Percentiles rank a stretch among this genome's conserved stretches.
These are phyloP conservation scores for Rallus limicola DNA, from an alignment of 2,113 vertebrate genomes.

Conservation along the genomic window DNA sequence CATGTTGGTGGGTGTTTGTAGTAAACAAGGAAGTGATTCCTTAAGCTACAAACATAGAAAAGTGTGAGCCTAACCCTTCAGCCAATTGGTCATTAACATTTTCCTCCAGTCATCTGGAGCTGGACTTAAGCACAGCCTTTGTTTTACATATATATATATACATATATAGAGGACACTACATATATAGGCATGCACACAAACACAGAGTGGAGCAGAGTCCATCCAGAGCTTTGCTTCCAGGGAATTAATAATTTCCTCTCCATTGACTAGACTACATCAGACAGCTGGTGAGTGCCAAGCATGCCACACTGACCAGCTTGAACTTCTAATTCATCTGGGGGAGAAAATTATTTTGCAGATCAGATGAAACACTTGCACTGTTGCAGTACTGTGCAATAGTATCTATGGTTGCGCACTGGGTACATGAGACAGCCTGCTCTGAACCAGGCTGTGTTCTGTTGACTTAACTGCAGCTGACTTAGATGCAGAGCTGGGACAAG, in stretches of 20 bases:
- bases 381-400: background rate
- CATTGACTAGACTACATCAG: accelerated
- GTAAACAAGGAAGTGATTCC: background rate
- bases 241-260: background rate
- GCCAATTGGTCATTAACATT: background rate
- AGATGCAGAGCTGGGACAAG: background rate
- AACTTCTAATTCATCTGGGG: background rate
- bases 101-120: background rate
- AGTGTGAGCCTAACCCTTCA: background rate
- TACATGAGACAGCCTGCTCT: background rate
- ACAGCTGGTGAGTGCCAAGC: background rate
- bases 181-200: accelerated
- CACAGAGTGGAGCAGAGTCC: background rate
- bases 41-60: background rate
- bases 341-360: background rate
- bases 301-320: background rate
- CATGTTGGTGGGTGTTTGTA: accelerated
- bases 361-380: background rate
- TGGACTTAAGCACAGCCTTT: background rate
- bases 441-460: background rate
- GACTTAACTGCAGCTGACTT: background rate
- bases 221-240: background rate
- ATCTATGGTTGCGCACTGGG: background rate
- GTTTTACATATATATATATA: background rate
- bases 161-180: accelerated